Conservation (phyloP, 2,888 invertebrate genomes). For the Nineta flava region DNA sequence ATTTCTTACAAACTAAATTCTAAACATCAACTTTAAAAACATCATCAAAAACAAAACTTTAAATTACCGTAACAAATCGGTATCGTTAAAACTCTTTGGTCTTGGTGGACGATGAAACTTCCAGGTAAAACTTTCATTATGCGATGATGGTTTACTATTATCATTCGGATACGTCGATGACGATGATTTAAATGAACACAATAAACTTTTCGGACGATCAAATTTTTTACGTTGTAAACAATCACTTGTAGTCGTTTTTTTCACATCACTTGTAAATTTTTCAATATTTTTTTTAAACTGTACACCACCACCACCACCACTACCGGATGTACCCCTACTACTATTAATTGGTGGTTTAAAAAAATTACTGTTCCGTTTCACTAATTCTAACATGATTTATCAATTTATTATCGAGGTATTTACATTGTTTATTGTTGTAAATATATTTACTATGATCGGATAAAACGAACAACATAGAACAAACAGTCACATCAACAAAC, state of each 20-base stretch:
- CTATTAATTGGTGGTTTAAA: background rate
- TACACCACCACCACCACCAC: constrained; percentile 6
- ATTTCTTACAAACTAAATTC: no score
- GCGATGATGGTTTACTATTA: constrained; percentile 15
- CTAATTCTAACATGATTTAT: constrained; percentile 6
- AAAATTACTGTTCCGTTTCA: constrained; percentile 2
- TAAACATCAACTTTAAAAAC: no score
- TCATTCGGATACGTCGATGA: constrained; percentile 7
- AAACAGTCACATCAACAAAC: no score
- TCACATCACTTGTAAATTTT: constrained; percentile 12
- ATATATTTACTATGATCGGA: no score
- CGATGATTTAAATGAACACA: constrained; percentile 21
- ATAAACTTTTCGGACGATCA: constrained; percentile 23
- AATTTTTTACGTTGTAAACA: constrained; percentile 8
- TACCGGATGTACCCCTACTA: no score
- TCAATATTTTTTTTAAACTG: constrained; percentile 17
- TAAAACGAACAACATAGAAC: no score
- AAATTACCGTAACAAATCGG: background rate
- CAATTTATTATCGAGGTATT: background rate
- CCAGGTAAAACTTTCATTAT: constrained; percentile 26
- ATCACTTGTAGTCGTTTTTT: background rate
- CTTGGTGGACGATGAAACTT: constrained; percentile 23
- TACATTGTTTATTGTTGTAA: background rate
- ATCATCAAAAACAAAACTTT: background rate
- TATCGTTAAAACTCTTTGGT: constrained; percentile 1